Evolutionary conservation across 2,113 vertebrate species (phyloP).

Genomic region (cat (Felis catus)): DNA sequence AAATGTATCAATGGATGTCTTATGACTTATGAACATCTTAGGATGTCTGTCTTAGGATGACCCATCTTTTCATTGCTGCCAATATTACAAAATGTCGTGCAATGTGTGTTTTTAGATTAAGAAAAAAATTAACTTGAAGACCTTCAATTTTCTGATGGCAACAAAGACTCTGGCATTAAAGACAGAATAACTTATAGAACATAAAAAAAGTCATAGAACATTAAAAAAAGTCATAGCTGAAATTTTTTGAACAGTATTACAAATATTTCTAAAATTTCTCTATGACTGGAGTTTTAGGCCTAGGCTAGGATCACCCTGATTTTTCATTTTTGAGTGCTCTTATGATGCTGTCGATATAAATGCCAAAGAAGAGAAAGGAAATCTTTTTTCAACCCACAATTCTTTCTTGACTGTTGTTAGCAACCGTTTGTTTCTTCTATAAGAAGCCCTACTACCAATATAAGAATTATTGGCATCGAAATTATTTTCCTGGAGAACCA

Average conservation of each 20-base stretch:
- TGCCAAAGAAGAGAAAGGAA: not conserved
- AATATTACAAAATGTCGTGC: slow-evolving; percentile 29
- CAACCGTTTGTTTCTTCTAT: not conserved
- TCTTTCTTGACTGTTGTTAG: not conserved
- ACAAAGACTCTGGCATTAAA: slow-evolving; percentile 55
- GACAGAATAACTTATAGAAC: slow-evolving; percentile 61
- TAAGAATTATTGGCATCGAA: not conserved
- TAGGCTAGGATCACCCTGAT: not conserved
- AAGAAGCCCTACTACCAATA: not conserved
- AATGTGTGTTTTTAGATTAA: not conserved
- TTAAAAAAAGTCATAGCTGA: not conserved
- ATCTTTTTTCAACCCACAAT: not conserved
- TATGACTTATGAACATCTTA: not conserved
- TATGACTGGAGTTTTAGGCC: not conserved
- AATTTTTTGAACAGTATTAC: not conserved
- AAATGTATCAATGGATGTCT: slow-evolving; percentile 32
- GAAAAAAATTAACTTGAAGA: slow-evolving; percentile 20
- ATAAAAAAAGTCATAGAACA: not conserved
- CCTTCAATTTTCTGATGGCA: not conserved
- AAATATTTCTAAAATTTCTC: not conserved
- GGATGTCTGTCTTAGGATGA: slow-evolving; percentile 27
- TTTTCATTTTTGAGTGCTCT: not conserved
- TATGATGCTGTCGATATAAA: not conserved
- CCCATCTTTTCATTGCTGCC: slow-evolving; percentile 73
- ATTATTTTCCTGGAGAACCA: slow-evolving; percentile 24